Evolutionary conservation across 2,888 invertebrate genomes (phyloP).

Genomic region (Epirrhoe tristata): DNA sequence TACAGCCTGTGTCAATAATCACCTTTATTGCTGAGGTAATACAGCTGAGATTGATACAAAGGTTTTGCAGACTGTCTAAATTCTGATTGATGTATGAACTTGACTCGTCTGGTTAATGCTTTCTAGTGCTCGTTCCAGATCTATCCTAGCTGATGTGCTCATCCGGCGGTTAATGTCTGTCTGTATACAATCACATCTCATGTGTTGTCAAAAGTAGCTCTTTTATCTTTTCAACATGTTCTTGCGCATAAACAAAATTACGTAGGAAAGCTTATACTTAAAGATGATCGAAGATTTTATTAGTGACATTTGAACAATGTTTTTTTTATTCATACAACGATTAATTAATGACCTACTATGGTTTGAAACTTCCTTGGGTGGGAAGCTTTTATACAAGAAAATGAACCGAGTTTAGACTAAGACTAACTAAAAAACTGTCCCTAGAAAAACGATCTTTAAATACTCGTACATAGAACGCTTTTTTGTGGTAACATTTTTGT

Average conservation of each 20-base stretch:
- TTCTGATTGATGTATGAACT: constrained; percentile 35
- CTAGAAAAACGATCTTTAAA: too few species aligned
- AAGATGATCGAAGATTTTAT: background rate
- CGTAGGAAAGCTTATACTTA: background rate
- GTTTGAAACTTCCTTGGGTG: too few species aligned
- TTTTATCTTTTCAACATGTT: constrained; percentile 2
- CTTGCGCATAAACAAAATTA: background rate
- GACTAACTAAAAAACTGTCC: too few species aligned
- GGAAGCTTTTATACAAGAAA: too few species aligned
- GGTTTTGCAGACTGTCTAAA: constrained; percentile 19
- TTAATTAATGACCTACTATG: too few species aligned
- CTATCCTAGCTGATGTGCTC: constrained; percentile 14
- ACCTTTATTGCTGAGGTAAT: constrained; percentile 3
- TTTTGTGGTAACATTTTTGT: too few species aligned
- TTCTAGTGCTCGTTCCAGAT: constrained; percentile 21
- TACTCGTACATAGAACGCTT: too few species aligned
- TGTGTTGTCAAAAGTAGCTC: background rate
- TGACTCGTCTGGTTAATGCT: constrained; percentile 37
- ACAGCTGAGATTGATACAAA: constrained; percentile 18
- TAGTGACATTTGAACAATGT: background rate
- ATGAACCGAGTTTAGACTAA: too few species aligned
- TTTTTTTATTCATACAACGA: too few species aligned
- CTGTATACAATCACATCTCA: constrained; percentile 9
- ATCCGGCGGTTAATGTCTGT: constrained; percentile 17
- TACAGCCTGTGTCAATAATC: constrained; percentile 18